Evolutionary conservation across 2,797 vertebrate genomes (phyloP), one percentile per base, ranked within the genome.

Genomic region (Gallinago stenura): DNA sequence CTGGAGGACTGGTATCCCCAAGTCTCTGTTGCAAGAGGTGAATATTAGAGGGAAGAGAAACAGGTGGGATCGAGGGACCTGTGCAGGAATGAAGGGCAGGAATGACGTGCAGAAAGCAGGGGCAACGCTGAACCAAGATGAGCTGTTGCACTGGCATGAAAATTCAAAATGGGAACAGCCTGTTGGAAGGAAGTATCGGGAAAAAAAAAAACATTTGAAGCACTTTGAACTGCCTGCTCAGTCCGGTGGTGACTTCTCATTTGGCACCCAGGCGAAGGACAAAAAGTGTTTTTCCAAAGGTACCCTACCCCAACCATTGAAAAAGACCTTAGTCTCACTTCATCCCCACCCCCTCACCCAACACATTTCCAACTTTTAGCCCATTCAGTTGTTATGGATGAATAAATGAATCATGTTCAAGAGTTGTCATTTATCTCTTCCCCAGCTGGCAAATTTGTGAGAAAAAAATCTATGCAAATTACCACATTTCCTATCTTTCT

Each of bases 41-140:
- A 71, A 92, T 3, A 2, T 60, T 28, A 5, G 26, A 72, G 37
- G 41, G 37, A 92, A 33, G 51, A 30, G 25, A 83, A 95, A 76
- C 39, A 83, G 31, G 51, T 1, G 2, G 65, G 41, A 79, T 21
- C 24, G 10, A 83, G 24, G 37, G 65, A 84, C 31, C 65, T 46
- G 43, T 75, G 56, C 82, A 89, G 75, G 94, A 97, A 95, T 86
- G 78, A 94, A 82, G 56, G 54, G 39, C 41, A 68, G 60, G 46
- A 88, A 71, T 53, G 45, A 68, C 0, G 0, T 10, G 41, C 62
- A 37, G 53, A 82, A 85, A 75, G 75, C 41, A 57, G 41, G 89
- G 15, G 37, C 70, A 80, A 64, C 5, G 2, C 26, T 51, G 76
- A 89, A 50, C 4, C 19, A 77, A 82, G 31, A 30, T 57, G 24